Percentiles rank a stretch among this genome's conserved stretches.
Conservation (phyloP, 2,888 invertebrate genomes). For the Philaethria dido region DNA sequence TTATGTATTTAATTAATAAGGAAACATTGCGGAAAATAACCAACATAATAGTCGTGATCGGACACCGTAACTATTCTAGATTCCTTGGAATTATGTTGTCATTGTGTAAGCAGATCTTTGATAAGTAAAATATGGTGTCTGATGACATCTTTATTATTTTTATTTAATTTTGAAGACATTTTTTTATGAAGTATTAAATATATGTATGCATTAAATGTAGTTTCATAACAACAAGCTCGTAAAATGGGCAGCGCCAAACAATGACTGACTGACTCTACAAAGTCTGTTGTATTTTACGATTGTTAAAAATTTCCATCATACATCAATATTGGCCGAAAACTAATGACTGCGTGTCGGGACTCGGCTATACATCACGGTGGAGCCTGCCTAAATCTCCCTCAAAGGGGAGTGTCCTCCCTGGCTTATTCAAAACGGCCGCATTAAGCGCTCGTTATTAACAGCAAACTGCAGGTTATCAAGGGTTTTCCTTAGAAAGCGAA, state of each 20-base stretch:
- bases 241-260: background rate
- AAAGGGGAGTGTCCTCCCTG: conserved; percentile 49
- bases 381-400: conserved; percentile 55
- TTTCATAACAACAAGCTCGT: background rate
- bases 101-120: conserved; percentile 21
- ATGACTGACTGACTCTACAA: conserved; percentile 9
- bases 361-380: conserved; percentile 58
- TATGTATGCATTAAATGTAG: background rate
- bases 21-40: conserved; percentile 31
- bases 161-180: no score
- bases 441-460: conserved; percentile 65
- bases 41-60: conserved; percentile 32
- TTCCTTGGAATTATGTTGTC: conserved; percentile 28
- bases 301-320: conserved; percentile 18
- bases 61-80: conserved; percentile 31
- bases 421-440: conserved; percentile 67
- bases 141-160: background rate
- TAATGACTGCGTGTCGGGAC: conserved; percentile 52
- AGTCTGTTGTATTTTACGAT: conserved; percentile 1
- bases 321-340: conserved; percentile 56
- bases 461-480: conserved; percentile 65
- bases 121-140: conserved; percentile 1
- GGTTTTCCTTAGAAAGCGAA: conserved; percentile 62
- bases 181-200: background rate
- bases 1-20: conserved; percentile 28